Evolutionary conservation across 2,797 vertebrate genomes (phyloP), one percentile per base, ranked within the genome.

Genomic region (Hoplostethus mediterraneus): DNA sequence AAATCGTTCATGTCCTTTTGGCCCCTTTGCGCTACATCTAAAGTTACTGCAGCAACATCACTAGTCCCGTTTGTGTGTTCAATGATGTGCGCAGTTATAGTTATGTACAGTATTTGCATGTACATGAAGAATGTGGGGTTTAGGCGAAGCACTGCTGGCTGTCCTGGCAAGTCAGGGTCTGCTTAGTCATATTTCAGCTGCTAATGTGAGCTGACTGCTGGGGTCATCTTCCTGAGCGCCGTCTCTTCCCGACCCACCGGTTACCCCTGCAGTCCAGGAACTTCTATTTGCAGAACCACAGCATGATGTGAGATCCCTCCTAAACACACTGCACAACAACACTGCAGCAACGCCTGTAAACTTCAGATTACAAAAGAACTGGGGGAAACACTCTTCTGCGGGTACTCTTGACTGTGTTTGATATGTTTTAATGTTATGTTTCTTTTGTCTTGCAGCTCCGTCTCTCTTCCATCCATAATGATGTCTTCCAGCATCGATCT

Each of bases 201-300:
- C 84, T 92, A 92, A 93, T 92, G 68, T 88, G 88, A 91, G 79
- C 85, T 84, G 91, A 93, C 91, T 90, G 89, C 82, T 88, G 80
- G 84, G 91, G 91, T 91, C 89, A 86, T 89, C 83, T 81, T 87
- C 75, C 81, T 58, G 80, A 81, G 88, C 75, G 67, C 64, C 60
- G 59, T 79, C 75, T 84, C 80, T 81, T 77, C 77, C 85, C 79
- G 78, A 80, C 88, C 89, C 89, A 89, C 87, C 63, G 90, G 90
- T 84, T 78, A 77, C 69, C 91, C 89, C 86, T 63, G 86, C 89
- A 87, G 91, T 88, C 89, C 71, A 78, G 77, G 59, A 85, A 85
- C 85, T 85, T 87, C 83, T 91, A 89, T 91, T 89, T 92, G 84
- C 87, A 89, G 87, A 89, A 80, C 66, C 80, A 17, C 83, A 84